A percentile compares a stretch with the other conserved stretches of the same genome.
Evolutionary conservation across 2,888 invertebrate species (phyloP).

Genomic region (Erebia palarica): DNA sequence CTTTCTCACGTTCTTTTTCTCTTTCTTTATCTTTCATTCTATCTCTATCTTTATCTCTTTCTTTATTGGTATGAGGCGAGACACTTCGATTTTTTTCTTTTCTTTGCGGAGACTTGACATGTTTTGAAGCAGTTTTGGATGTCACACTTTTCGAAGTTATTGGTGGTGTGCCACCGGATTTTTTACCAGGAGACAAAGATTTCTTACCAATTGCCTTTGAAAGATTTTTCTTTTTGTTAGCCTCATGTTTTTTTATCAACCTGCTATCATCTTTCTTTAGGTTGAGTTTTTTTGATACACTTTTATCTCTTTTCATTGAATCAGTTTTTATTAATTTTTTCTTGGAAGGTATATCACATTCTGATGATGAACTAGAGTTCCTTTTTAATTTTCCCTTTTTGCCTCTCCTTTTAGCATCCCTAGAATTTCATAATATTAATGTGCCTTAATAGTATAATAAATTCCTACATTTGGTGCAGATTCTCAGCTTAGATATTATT

Average conservation of each 20-base stretch:
- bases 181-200: constrained; percentile 77
- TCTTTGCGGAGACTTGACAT: constrained; percentile 73
- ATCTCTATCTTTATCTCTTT: constrained; percentile 71
- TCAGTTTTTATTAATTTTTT: constrained; percentile 79
- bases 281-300: constrained; percentile 68
- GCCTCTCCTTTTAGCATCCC: constrained; percentile 76
- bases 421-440: constrained; percentile 42
- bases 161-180: constrained; percentile 78
- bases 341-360: constrained; percentile 80
- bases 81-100: constrained; percentile 71
- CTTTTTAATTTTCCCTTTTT: constrained; percentile 81
- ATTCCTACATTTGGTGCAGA: no score
- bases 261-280: constrained; percentile 71
- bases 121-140: constrained; percentile 67
- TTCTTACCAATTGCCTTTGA: constrained; percentile 72
- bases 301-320: constrained; percentile 67
- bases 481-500: no score
- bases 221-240: constrained; percentile 62
- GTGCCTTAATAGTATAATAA: no score
- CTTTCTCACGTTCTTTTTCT: constrained; percentile 72
- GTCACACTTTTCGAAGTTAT: constrained; percentile 70
- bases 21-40: constrained; percentile 74
- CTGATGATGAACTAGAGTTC: constrained; percentile 85
- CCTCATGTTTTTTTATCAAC: constrained; percentile 66
- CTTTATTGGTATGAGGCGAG: constrained; percentile 72